Evolutionary conservation across 2,113 vertebrate genomes (phyloP).

Genomic region (Corydoras maculifer): DNA sequence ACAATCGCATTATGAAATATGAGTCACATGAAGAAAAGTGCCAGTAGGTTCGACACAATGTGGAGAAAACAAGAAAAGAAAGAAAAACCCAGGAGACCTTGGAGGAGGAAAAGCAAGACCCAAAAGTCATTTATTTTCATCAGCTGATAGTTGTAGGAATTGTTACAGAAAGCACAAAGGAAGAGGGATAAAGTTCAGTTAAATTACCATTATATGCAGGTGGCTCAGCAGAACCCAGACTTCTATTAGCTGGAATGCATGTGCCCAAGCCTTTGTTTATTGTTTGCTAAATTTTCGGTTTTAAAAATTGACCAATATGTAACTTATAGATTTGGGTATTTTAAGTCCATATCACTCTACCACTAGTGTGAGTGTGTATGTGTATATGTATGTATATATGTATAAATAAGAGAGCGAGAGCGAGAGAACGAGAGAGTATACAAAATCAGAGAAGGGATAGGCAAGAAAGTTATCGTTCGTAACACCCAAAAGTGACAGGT

Average conservation of each 20-base stretch:
- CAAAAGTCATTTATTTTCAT: slow-evolving; percentile 33
- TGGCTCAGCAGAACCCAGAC: slow-evolving; percentile 3
- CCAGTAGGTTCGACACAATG: background rate
- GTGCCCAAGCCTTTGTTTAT: background rate
- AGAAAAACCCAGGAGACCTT: background rate
- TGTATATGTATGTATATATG: too few species aligned
- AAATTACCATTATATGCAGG: slow-evolving; percentile 1
- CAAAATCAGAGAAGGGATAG: too few species aligned
- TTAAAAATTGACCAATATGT: too few species aligned
- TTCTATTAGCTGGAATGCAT: background rate
- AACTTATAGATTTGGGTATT: too few species aligned
- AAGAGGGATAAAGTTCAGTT: slow-evolving; percentile 2
- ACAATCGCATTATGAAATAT: background rate
- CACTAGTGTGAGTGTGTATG: too few species aligned
- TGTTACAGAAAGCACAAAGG: slow-evolving; percentile 9
- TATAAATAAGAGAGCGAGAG: too few species aligned
- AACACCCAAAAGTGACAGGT: background rate
- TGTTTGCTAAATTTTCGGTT: too few species aligned
- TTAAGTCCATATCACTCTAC: too few species aligned
- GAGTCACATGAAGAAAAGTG: background rate
- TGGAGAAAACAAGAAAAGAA: background rate
- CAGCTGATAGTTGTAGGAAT: slow-evolving; percentile 15
- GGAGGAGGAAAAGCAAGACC: slow-evolving; percentile 15
- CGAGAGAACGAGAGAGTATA: too few species aligned
- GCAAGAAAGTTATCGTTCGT: too few species aligned